Evolutionary conservation across 2,113 vertebrate species (phyloP), one percentile per base, ranked within the genome.

Genomic region (Vulpes vulpes): DNA sequence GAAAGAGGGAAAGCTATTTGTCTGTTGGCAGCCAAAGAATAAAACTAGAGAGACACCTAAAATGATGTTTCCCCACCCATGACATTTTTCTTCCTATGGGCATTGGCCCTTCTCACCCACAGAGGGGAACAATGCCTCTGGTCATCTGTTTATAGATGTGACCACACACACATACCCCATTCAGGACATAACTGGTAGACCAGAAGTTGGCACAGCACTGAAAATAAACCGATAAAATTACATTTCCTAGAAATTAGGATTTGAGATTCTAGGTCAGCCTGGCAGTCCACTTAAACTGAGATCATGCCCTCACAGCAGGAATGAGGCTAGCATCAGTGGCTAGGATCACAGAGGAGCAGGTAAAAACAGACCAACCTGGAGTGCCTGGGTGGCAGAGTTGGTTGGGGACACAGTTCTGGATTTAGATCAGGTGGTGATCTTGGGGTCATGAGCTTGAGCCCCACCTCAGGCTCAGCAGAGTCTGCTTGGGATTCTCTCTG

Each of bases 41-140:
- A 73, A 76, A 65, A 67, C 43, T 69, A 89, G 22, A 25, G 17
- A 57, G 15, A 55, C 30, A 55, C 7, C 35, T 91, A 43, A 5
- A 69, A 57, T 43, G 51, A 25, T 25, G 8, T 85, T 55, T 53
- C 57, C 15, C 16, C 67, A 9, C 3, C 38, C 4, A 32, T 11
- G 0, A 43, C 12, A 64, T 11, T 4, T 8, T 64, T 35, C 16
- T 60, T 79, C 30, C 23, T 38, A 22, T 22, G 43, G 38, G 1
- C 62, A 57, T 12, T 83, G 30, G 38, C 62, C 11, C 49, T 30
- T 97, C 49, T 8, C 69, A 53, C 32, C 12, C 7, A 53, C 7
- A 71, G 3, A 30, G 6, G 1, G 1, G 0, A 82, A 12, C 16
- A 27, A n/a, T 1, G 23, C 1, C 22, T 79, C n/a, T 6, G 1